A percentile compares a stretch with the other conserved stretches of the same genome.
Conservation (phyloP, 1,140 invertebrate species). For the Mya arenaria region DNA sequence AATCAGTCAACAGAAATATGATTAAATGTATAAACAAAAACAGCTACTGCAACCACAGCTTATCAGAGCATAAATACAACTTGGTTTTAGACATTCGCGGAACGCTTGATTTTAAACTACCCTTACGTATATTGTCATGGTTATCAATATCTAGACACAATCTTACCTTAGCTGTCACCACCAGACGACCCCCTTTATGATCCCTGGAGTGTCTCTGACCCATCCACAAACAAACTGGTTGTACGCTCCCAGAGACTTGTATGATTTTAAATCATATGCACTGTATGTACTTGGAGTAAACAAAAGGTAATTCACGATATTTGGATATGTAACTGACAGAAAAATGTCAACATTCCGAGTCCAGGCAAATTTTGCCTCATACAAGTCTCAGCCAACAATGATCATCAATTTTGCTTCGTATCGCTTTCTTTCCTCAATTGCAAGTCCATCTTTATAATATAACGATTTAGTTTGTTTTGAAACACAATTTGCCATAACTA, state of each 20-base stretch:
- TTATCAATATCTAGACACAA: too few species aligned
- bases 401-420: not conserved
- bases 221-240: conserved; percentile 53
- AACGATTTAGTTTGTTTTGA: too few species aligned
- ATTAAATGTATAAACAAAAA: too few species aligned
- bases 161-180: too few species aligned
- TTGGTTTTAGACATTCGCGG: too few species aligned
- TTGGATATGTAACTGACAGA: not conserved
- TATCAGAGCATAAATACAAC: too few species aligned
- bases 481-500: too few species aligned
- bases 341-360: not conserved
- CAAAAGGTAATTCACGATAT: conserved; percentile 24
- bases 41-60: too few species aligned
- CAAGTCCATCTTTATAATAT: conserved; percentile 13
- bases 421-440: not conserved
- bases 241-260: conserved; percentile 51
- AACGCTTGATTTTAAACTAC: too few species aligned
- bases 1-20: too few species aligned
- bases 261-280: conserved; percentile 19
- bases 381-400: not conserved
- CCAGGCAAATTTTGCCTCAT: not conserved
- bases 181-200: too few species aligned
- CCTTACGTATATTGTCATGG: too few species aligned
- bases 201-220: conserved; percentile 48
- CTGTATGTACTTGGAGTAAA: conserved; percentile 23